phyloP scores from a whole-genome alignment of 1,140 invertebrate species.

The Ceratina australensis region DNA sequence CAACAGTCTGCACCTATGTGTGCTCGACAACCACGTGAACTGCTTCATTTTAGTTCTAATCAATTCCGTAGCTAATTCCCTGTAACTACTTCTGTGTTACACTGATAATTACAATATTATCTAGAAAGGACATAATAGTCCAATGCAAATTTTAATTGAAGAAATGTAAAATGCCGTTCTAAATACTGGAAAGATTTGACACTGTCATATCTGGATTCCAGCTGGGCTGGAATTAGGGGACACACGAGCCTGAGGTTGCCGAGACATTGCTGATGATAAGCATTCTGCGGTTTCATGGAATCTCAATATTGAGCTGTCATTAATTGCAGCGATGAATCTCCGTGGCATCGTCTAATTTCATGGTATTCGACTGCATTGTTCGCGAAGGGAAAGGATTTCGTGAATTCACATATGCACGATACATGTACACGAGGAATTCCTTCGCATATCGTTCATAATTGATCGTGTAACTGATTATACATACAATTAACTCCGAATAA shows the following conservation, averaged over 20 bases:
- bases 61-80: not conserved
- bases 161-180: not conserved
- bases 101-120: too few species aligned
- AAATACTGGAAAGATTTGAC: not conserved
- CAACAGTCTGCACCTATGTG: not conserved
- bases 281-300: slow-evolving; percentile 39
- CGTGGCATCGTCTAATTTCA: slow-evolving; percentile 11
- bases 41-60: slow-evolving; percentile 3
- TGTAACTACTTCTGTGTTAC: not conserved
- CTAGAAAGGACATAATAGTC: too few species aligned
- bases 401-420: not conserved
- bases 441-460: too few species aligned
- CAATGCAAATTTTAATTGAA: not conserved
- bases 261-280: slow-evolving; percentile 17
- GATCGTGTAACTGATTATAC: too few species aligned
- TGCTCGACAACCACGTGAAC: not conserved
- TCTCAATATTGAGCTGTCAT: slow-evolving; percentile 35
- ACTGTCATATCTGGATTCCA: not conserved
- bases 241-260: slow-evolving; percentile 9
- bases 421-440: not conserved
- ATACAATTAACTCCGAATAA: too few species aligned
- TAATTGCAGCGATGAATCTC: slow-evolving; percentile 17
- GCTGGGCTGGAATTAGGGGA: slow-evolving; percentile 11
- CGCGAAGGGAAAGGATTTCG: not conserved
- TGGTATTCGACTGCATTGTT: not conserved